A percentile compares a stretch with the other conserved stretches of the same genome.
These are phyloP conservation scores for Drosophila tsacasi DNA, from an alignment of 1,140 invertebrate species.

Conservation along the genomic window DNA sequence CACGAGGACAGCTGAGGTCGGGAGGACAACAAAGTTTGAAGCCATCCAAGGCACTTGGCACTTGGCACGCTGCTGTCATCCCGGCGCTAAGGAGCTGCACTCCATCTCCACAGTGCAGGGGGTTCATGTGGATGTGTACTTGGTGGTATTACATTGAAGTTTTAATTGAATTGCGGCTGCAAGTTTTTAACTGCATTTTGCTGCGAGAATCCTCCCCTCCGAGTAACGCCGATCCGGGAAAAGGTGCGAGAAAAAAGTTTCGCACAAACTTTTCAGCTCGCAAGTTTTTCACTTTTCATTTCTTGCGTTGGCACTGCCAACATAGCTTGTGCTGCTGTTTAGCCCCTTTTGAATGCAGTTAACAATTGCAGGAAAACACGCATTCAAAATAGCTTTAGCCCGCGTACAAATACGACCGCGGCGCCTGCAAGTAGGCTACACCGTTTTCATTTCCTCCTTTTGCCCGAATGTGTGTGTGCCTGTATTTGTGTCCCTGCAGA, in stretches of 20 bases:
- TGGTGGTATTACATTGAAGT: constrained; percentile 72
- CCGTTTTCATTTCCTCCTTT: constrained; percentile 32
- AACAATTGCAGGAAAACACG: constrained; percentile 39
- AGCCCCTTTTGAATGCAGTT: constrained; percentile 37
- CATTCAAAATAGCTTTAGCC: constrained; percentile 32
- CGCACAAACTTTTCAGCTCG: constrained; percentile 61
- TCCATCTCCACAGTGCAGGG: constrained; percentile 13
- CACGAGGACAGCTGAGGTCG: constrained; percentile 68
- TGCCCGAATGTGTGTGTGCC: background rate
- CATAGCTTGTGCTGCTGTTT: constrained; percentile 20
- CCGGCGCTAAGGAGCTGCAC: constrained; percentile 41
- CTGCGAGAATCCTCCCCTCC: constrained; percentile 8
- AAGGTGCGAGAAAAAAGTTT: constrained; percentile 64
- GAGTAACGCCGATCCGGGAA: constrained; percentile 7
- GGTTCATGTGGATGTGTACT: constrained; percentile 30
- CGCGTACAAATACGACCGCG: background rate
- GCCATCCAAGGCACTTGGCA: constrained; percentile 47
- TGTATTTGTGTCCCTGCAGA: constrained; percentile 4
- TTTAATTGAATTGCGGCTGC: constrained; percentile 83
- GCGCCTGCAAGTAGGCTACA: constrained; percentile 62
- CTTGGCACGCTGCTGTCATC: constrained; percentile 52
- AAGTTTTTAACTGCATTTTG: constrained; percentile 80
- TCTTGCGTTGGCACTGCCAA: constrained; percentile 2
- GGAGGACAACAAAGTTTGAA: constrained; percentile 52
- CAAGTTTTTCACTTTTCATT: constrained; percentile 77